phyloP scores from a whole-genome alignment of 2,113 vertebrate species.

The Antechinus stuartii region DNA sequence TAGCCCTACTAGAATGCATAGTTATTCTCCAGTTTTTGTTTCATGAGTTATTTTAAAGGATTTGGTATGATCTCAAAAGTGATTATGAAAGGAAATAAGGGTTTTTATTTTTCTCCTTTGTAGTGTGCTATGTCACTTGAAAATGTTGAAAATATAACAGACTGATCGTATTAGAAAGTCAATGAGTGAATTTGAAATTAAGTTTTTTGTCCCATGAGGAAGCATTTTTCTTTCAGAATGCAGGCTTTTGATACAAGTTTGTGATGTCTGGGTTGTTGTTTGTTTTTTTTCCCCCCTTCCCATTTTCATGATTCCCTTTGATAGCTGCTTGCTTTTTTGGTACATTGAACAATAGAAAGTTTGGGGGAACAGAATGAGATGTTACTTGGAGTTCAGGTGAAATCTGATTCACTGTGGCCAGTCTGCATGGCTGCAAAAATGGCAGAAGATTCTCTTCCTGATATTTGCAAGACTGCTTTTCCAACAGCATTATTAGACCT shows the following conservation, averaged over 20 bases:
- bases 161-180: conserved; percentile 64
- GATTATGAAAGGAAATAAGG: conserved; percentile 58
- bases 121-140: conserved; percentile 68
- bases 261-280: neutral
- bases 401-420: neutral
- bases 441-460: neutral
- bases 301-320: neutral
- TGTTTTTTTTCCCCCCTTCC: neutral
- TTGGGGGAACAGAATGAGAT: neutral
- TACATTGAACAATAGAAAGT: neutral
- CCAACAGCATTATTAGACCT: neutral
- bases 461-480: neutral
- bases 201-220: conserved; percentile 60
- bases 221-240: conserved; percentile 69
- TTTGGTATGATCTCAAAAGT: conserved; percentile 66
- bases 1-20: neutral
- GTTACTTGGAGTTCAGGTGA: neutral
- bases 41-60: conserved; percentile 31
- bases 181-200: conserved; percentile 59
- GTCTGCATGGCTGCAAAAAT: rapidly evolving
- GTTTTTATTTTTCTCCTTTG: conserved; percentile 68
- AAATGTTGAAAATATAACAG: conserved; percentile 67
- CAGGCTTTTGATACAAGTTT: conserved; percentile 25
- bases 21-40: conserved; percentile 19
- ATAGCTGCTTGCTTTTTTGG: neutral